Conservation (phyloP, 2,797 vertebrate species). For the Peromyscus eremicus region DNA sequence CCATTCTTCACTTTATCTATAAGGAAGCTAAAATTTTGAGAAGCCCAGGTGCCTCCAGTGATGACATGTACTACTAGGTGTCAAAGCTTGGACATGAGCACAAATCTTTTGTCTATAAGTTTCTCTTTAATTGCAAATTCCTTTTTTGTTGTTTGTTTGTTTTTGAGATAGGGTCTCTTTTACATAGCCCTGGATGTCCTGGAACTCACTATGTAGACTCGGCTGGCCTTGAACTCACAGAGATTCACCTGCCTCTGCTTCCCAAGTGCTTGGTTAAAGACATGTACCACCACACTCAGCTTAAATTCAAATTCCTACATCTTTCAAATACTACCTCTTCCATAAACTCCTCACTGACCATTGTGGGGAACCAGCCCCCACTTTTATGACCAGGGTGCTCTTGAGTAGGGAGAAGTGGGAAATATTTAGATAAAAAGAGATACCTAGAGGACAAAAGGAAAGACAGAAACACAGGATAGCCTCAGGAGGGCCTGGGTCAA, state of each 20-base stretch:
- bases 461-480: too few relatives aligned
- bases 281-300: too few relatives aligned
- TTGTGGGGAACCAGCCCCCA: too few relatives aligned
- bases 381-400: too few relatives aligned
- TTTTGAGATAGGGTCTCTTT: not conserved
- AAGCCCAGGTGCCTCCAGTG: not conserved
- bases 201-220: not conserved
- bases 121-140: not conserved
- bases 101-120: not conserved
- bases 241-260: not conserved
- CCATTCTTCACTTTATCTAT: not conserved
- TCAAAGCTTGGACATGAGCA: conserved; percentile 1
- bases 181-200: not conserved
- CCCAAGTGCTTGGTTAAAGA: not conserved
- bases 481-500: too few relatives aligned
- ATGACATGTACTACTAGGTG: not conserved
- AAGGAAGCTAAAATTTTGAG: conserved; percentile 23
- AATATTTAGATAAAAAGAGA: too few relatives aligned
- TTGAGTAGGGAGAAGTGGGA: too few relatives aligned
- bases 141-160: not conserved
- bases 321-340: conserved; percentile 45
- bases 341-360: conserved; percentile 1
- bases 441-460: too few relatives aligned
- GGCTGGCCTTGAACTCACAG: not conserved
- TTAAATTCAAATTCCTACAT: conserved; percentile 19